Conservation (phyloP, 2,797 vertebrate genomes). For the Pitangus sulphuratus region DNA sequence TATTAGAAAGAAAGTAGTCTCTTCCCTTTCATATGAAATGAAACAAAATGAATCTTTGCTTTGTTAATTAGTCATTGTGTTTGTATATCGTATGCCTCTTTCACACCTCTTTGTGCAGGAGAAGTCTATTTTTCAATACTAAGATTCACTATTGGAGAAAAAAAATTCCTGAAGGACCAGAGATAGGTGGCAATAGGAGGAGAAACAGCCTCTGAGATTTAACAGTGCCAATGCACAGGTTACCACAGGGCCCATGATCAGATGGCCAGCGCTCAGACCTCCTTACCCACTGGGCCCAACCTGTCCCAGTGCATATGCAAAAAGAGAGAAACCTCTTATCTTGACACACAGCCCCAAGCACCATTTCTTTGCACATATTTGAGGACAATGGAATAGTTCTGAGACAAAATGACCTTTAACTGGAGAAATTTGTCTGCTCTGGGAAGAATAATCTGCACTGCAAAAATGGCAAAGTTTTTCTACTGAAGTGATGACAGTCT, state of each 20-base stretch:
- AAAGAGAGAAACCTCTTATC: background rate
- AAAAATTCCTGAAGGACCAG: background rate
- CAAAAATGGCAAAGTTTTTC: background rate
- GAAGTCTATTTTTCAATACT: background rate
- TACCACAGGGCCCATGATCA: background rate
- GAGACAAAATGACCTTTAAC: background rate
- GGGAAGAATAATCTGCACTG: background rate
- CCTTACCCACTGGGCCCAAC: no score
- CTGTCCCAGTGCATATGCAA: background rate
- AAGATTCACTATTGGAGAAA: background rate
- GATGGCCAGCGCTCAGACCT: accelerated
- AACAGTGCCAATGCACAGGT: background rate
- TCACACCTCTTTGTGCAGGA: background rate
- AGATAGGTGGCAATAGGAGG: background rate
- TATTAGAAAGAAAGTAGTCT: background rate
- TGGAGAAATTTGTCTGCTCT: background rate
- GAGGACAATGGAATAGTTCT: background rate
- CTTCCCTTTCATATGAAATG: background rate
- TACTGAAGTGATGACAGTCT: background rate
- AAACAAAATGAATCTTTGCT: background rate
- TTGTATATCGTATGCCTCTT: background rate
- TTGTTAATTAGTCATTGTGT: background rate
- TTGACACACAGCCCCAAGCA: background rate
- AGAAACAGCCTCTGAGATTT: background rate
- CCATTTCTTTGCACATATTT: background rate